A percentile compares a stretch with the other conserved stretches of the same genome.
These are phyloP conservation scores for Eupithecia subumbrata DNA, from an alignment of 2,888 invertebrate species.

Conservation along the genomic window DNA sequence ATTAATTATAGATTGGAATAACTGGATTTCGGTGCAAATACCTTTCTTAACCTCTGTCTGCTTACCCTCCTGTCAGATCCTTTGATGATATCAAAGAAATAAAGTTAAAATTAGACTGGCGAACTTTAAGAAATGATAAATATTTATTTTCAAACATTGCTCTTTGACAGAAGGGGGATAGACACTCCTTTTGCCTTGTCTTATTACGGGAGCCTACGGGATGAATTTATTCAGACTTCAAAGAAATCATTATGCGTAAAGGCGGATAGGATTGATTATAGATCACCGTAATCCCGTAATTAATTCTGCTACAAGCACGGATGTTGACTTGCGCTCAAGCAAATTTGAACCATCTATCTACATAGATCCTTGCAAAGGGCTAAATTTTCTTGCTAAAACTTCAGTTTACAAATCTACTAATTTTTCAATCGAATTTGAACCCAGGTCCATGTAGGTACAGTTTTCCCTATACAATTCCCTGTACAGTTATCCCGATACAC, in stretches of 20 bases:
- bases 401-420: not conserved
- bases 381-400: not conserved
- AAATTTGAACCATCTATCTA: not conserved
- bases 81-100: constrained; percentile 36
- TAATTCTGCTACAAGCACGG: constrained; percentile 6
- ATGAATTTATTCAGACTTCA: constrained; percentile 11
- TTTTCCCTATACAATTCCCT: not conserved
- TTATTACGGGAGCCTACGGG: constrained; percentile 7
- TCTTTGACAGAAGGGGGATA: constrained; percentile 18
- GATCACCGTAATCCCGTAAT: not conserved
- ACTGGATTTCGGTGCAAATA: constrained; percentile 20
- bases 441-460: not conserved
- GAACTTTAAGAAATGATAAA: constrained; percentile 26
- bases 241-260: constrained; percentile 13
- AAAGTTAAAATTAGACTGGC: constrained; percentile 32
- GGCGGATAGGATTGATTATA: constrained; percentile 5
- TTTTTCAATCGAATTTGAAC: not conserved
- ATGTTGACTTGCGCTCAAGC: not conserved
- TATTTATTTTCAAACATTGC: constrained; percentile 30
- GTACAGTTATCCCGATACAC: too few species aligned
- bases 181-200: constrained; percentile 1
- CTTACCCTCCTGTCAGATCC: constrained; percentile 24
- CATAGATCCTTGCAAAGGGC: not conserved
- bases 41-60: constrained; percentile 25
- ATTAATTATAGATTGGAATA: constrained; percentile 12